A percentile compares a stretch with the other conserved stretches of the same genome.
Evolutionary conservation across 2,113 vertebrate species (phyloP).

Genomic region (Oncorhynchus nerka): DNA sequence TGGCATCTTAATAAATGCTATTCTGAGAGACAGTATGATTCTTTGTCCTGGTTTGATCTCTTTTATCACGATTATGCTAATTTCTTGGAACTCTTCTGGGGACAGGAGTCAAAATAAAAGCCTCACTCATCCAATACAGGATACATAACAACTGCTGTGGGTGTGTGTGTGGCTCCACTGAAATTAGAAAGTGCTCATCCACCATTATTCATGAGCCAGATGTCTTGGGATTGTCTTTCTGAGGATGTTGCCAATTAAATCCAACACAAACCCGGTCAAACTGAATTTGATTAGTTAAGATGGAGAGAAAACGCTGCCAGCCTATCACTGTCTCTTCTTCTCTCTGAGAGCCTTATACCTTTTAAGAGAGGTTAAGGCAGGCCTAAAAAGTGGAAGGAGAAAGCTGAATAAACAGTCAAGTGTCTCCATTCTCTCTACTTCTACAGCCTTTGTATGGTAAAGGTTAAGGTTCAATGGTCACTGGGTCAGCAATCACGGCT

Average conservation of each 20-base stretch:
- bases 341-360: neutral
- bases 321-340: neutral
- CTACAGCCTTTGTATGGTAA: neutral
- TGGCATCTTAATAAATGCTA: neutral
- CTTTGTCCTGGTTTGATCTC: neutral
- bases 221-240: constrained; percentile 6
- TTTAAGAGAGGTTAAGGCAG: too few species aligned
- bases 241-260: constrained; percentile 15
- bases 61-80: neutral
- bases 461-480: neutral
- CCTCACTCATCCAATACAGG: too few species aligned
- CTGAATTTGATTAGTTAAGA: neutral
- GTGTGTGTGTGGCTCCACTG: neutral
- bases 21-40: neutral
- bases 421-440: too few species aligned
- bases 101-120: neutral
- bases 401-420: neutral
- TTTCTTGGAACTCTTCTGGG: neutral
- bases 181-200: neutral
- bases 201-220: constrained; percentile 5
- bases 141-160: too few species aligned
- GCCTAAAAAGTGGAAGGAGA: neutral
- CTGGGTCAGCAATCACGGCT: neutral
- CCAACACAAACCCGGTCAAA: constrained; percentile 10
- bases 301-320: neutral